Conservation (phyloP, 2,113 vertebrate species). For the Silurus asotus region DNA sequence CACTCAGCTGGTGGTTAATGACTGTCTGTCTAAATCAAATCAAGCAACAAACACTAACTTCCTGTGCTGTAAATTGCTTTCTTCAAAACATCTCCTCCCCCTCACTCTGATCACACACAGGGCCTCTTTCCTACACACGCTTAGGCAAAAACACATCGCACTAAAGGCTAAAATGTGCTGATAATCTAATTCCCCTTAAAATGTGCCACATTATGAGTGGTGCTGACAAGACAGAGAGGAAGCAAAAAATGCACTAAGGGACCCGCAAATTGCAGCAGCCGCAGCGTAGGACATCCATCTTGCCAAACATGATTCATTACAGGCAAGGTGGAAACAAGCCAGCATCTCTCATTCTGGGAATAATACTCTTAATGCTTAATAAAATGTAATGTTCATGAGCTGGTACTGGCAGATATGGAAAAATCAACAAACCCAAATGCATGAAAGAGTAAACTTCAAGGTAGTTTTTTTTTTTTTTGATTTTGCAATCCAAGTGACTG, state of each 20-base stretch:
- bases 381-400: constrained; percentile 1
- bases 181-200: constrained; percentile 49
- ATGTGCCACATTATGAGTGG: constrained; percentile 47
- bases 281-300: constrained; percentile 32
- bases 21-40: constrained; percentile 74
- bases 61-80: constrained; percentile 68
- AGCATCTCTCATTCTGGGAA: background rate
- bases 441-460: background rate
- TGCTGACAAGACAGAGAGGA: constrained; percentile 50
- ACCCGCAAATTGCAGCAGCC: constrained; percentile 42
- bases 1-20: constrained; percentile 71
- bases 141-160: constrained; percentile 38
- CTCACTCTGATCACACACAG: constrained; percentile 41
- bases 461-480: background rate
- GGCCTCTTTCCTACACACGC: constrained; percentile 18
- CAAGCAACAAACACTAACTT: constrained; percentile 71
- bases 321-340: background rate
- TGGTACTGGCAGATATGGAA: background rate
- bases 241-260: constrained; percentile 32
- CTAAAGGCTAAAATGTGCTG: constrained; percentile 43
- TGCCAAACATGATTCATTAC: constrained; percentile 38
- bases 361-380: constrained; percentile 25
- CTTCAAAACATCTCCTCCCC: constrained; percentile 50
- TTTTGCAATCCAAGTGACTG: background rate
- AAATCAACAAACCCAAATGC: background rate